A percentile compares a stretch with the other conserved stretches of the same genome.
Conservation (phyloP, 2,797 vertebrate species). For the Morus bassanus region DNA sequence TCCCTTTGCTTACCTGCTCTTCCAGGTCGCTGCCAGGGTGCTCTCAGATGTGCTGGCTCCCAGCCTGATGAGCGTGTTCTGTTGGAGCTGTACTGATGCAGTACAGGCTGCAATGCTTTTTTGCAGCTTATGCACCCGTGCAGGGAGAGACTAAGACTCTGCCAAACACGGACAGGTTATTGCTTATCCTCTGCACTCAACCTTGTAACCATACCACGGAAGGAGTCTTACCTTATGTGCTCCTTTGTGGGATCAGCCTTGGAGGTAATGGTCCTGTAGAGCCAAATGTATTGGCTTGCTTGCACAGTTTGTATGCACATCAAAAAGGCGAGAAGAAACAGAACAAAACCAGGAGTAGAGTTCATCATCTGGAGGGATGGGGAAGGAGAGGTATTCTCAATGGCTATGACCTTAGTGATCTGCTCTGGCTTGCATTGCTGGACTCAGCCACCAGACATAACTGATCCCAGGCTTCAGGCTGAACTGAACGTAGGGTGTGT, state of each 20-base stretch:
- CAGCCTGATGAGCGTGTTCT: neutral
- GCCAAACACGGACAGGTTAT: too few species aligned
- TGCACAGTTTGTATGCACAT: neutral
- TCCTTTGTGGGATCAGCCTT: neutral
- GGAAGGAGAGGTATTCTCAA: neutral
- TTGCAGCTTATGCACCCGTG: rapidly evolving
- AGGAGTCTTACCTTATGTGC: rapidly evolving
- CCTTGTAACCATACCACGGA: too few species aligned
- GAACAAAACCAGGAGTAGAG: neutral
- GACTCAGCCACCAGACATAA: neutral
- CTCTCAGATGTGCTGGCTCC: neutral
- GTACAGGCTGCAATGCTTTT: neutral
- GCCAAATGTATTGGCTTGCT: neutral
- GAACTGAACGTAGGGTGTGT: rapidly evolving
- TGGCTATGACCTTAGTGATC: neutral
- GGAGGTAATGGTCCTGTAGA: neutral
- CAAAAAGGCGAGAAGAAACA: neutral
- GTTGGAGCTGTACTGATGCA: neutral
- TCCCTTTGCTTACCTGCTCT: neutral
- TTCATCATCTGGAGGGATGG: neutral
- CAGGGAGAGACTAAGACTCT: neutral
- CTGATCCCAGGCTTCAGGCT: neutral
- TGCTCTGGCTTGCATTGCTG: neutral
- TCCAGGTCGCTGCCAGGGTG: neutral
- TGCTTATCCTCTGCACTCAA: neutral